Evolutionary conservation across 2,888 invertebrate genomes (phyloP), one percentile per base, ranked within the genome.

Genomic region (Drosophila kuntzei): DNA sequence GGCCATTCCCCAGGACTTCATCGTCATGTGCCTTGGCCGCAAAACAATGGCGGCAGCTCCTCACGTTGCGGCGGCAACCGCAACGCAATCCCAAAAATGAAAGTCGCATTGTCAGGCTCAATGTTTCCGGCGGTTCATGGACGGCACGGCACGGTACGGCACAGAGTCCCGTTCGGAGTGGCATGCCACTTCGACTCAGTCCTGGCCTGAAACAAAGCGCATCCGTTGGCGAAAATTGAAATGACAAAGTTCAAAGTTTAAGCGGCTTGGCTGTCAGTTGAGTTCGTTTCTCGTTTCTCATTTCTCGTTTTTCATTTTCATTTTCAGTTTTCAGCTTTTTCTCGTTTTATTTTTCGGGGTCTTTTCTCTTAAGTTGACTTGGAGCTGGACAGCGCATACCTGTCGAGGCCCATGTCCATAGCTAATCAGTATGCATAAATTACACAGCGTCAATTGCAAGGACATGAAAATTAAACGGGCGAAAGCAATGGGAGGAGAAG

Each of bases 201-300:
- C 3, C 3, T 60, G 51, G 65, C 47, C 62, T 83, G 89, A 89
- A 90, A 87, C 90, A 90, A 90, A 82, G 87, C 83, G 88, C 79
- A 90, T 90, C 90, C 90, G 89, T 74, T 85, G 87, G 87, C 76
- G 76, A 82, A 90, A 91, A 91, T 91, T 90, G 89, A 91, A 91
- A 91, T 90, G 91, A 89, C 90, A 90, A 90, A 91, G 90, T 92
- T 91, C 91, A 91, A 85, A 91, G 90, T 87, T 90, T 90, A 90
- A 90, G 89, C 91, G 91, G 89, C 89, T 85, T 91, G 87, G 86
- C 81, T 90, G 91, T 91, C 90, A 90, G 79, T 90, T 89, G 16
- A 43, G 60, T 53, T 37, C 57, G 39, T 8, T 55, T 41, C 22
- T 50, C 20, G 36, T 16, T 34, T 18, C 37, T 32, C 25, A 9